Conservation (phyloP, 2,888 invertebrate species). For the Trichacis sp. region DNA sequence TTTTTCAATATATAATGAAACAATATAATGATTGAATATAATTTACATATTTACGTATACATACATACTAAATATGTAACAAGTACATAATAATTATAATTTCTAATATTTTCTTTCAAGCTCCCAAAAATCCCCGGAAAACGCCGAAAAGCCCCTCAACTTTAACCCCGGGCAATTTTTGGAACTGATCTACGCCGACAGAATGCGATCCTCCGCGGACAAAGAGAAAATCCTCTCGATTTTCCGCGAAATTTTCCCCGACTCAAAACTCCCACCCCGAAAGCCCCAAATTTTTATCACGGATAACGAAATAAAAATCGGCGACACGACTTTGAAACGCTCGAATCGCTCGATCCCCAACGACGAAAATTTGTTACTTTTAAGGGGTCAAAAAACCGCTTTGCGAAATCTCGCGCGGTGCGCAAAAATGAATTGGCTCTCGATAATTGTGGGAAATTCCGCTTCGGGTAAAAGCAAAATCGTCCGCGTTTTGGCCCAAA, state of each 20-base stretch:
- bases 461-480: slow-evolving; percentile 85
- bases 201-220: slow-evolving; percentile 86
- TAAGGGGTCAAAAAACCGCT: slow-evolving; percentile 74
- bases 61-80: no score
- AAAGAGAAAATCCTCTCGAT: slow-evolving; percentile 75
- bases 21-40: no score
- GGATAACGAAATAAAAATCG: slow-evolving; percentile 74
- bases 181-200: slow-evolving; percentile 85
- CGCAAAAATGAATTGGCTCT: slow-evolving; percentile 91
- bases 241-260: slow-evolving; percentile 69
- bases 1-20: no score
- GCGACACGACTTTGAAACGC: slow-evolving; percentile 74
- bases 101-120: no score
- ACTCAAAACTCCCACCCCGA: slow-evolving; percentile 66
- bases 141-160: not conserved
- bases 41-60: no score
- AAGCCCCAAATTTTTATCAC: slow-evolving; percentile 74
- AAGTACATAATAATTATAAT: no score
- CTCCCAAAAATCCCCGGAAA: not conserved
- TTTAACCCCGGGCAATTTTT: slow-evolving; percentile 75
- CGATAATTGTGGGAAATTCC: slow-evolving; percentile 84
- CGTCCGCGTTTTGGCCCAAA: slow-evolving; percentile 80
- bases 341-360: slow-evolving; percentile 65
- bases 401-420: slow-evolving; percentile 88
- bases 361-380: slow-evolving; percentile 68